phyloP scores from a whole-genome alignment of 2,113 vertebrate species.

The Astur gentilis region DNA sequence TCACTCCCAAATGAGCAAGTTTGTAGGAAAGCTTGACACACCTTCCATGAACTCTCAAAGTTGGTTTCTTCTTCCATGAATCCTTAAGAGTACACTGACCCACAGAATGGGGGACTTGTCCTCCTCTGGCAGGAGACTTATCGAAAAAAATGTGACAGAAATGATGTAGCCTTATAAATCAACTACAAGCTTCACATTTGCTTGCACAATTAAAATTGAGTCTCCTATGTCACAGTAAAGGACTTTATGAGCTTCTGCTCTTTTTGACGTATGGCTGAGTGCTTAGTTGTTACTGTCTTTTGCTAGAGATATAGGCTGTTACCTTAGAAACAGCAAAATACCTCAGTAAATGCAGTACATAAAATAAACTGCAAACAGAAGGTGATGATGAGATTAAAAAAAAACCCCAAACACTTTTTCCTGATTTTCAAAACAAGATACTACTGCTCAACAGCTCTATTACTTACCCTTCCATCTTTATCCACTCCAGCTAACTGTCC shows the following conservation, averaged over 20 bases:
- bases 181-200: background rate
- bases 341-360: background rate
- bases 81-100: background rate
- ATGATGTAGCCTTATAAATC: background rate
- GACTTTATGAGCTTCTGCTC: background rate
- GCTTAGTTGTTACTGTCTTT: background rate
- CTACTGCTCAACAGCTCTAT: slow-evolving; percentile 56
- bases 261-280: background rate
- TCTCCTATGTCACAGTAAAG: background rate
- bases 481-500: slow-evolving; percentile 98
- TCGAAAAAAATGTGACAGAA: background rate
- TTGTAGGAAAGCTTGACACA: background rate
- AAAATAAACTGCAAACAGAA: slow-evolving; percentile 9
- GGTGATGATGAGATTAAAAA: background rate
- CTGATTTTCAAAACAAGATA: slow-evolving; percentile 45
- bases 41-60: background rate
- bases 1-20: background rate
- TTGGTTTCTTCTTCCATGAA: background rate
- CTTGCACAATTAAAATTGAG: background rate
- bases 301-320: background rate
- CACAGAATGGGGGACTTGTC: background rate
- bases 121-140: background rate
- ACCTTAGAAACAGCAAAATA: background rate
- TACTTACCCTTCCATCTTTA: slow-evolving; percentile 95
- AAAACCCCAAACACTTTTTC: background rate